Evolutionary conservation across 2,797 vertebrate species (phyloP), one percentile per base, ranked within the genome.

Genomic region (Xenopus petersii): DNA sequence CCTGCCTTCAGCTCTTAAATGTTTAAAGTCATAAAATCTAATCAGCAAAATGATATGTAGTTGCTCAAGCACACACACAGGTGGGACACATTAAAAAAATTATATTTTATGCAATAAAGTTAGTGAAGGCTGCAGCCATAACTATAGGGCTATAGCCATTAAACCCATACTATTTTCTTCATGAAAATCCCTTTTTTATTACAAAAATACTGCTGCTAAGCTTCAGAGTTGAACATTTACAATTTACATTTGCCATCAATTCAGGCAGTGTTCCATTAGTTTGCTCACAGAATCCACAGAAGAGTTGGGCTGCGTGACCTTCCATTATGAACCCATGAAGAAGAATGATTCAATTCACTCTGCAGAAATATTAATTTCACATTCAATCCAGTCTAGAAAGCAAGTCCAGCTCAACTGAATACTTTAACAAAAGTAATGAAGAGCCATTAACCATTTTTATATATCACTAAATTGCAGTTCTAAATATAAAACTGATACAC

Each of bases 391-490:
- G 42, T 65, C 66, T 79, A 59, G 54, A 73, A 70, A 79, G 69
- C 66, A 60, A 79, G 69, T 74, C 56, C 63, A 70, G 54, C 66
- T 46, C 73, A 70, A 67, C 66, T 64, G 70, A 49, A 69, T 78
- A 69, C 51, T 73, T 78, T 78, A 78, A 73, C 51, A 73, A 73
- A 73, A 64, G 60, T 78, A 69, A 78, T 73, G 75, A 70, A 78
- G 71, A 64, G 64, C 64, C 64, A 33, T 67, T 67, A 69, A 24
- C 68, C 11, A 65, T 55, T 67, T 74, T 59, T 70, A 64, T 21
- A 70, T 48, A 62, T 74, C 36, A 61, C 60, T 58, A 49, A 64
- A 72, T 63, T 33, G 24, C 51, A 56, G 51, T 69, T 63, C 49
- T 47, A 65, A 65, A 75, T 75, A 75, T 26, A 24, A 60, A 30